Conservation (phyloP, 2,888 invertebrate genomes). For the Stenodera caucasica region DNA sequence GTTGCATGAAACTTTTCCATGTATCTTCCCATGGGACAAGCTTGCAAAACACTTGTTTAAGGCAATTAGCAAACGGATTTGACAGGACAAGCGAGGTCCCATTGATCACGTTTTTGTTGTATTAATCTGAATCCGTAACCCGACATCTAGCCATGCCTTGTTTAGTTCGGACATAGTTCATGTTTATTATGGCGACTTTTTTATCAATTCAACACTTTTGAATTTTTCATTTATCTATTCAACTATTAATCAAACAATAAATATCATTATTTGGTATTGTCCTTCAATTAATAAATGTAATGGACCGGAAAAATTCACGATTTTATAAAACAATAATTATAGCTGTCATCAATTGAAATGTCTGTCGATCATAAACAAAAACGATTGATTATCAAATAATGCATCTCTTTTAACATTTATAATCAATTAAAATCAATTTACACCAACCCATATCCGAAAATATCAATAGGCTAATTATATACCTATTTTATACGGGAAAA, state of each 20-base stretch:
- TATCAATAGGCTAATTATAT: not conserved
- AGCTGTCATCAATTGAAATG: not conserved
- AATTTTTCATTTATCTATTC: not conserved
- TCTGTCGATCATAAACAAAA: not conserved
- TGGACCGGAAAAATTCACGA: not conserved
- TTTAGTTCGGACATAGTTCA: slow-evolving; percentile 16
- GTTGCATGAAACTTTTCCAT: slow-evolving; percentile 28
- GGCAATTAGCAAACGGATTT: slow-evolving; percentile 35
- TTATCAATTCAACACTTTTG: not conserved
- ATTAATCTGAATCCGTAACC: slow-evolving; percentile 29
- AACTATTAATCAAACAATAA: not conserved
- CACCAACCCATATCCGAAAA: not conserved
- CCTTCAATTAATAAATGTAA: not conserved
- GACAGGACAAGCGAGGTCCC: slow-evolving; percentile 35
- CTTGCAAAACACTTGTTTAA: slow-evolving; percentile 34
- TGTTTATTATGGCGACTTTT: no score
- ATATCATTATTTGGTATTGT: not conserved
- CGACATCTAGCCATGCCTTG: slow-evolving; percentile 16
- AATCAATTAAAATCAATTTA: not conserved
- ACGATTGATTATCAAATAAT: not conserved
- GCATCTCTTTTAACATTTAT: not conserved
- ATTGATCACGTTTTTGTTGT: slow-evolving; percentile 32
- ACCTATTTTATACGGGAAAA: not conserved
- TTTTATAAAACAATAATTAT: not conserved
- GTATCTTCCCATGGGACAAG: slow-evolving; percentile 32